Base-by-base conservation (phyloP, 2,888 invertebrate species). In the Cistogaster globosa region DNA sequence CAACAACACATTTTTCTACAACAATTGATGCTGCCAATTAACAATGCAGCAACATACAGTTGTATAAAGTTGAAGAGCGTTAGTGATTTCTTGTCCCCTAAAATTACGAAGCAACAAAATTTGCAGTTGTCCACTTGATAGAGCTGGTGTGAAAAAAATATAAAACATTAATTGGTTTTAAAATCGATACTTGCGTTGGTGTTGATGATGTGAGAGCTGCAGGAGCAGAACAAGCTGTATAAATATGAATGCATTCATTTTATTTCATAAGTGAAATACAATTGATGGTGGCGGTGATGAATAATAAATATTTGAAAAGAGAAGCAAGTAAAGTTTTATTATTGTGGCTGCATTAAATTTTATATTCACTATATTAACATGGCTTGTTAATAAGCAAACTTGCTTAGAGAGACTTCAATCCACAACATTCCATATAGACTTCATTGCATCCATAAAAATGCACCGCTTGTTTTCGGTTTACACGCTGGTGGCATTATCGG, bases 141-240 rank as follows among this genome's bases (percentile, higher is more conserved):
- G 45, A 51, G 68, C 42, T 53, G 48, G 8, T 22, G 26, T 5
- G 9, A 18, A 26, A 63, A 20, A 62, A 57, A 53, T 9, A 48
- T 88, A 86, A 84, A 89, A 87, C 85, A 87, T 87, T 88, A 88
- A 89, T 88, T 89, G 88, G 86, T 87, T 88, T 88, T 87, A 83
- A 86, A 88, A 86, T 80, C 86, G 87, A 88, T 87, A 86, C 68
- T 76, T 76, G 81, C 75, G 72, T 71, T 68, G 51, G 36, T 75
- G 26, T 26, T 26, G 80, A 68, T 60, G 69, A 60, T 62, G 16
- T 45, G 26, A 32, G 9, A 36, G 18, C 0, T 20, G 48, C 16
- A 48, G 16, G 42, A 58, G 32, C 16, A 32, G 9, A 14, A 51
- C 16, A 4, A 32, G 48, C 14, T 22, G n/a, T 20, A 65, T 8